phyloP scores from a whole-genome alignment of 2,797 vertebrate genomes.

The Clarias pachynema region DNA sequence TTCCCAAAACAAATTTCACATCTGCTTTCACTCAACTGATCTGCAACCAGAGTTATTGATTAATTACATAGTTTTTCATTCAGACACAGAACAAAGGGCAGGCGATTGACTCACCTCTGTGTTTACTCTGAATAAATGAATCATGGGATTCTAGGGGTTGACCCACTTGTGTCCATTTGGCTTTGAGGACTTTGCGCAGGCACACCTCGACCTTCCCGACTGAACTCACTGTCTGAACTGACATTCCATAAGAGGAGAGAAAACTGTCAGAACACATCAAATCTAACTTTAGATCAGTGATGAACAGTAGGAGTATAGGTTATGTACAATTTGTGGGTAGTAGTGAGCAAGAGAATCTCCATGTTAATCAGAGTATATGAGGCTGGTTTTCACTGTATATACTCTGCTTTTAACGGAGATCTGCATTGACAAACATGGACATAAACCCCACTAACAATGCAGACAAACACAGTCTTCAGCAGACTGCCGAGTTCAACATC shows the following conservation, averaged over 20 bases:
- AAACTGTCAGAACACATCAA: not conserved
- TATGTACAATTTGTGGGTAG: not conserved
- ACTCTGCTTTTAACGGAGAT: not conserved
- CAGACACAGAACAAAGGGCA: not conserved
- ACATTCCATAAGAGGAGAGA: slow-evolving; percentile 27
- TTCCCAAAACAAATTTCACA: slow-evolving; percentile 23
- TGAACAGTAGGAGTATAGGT: not conserved
- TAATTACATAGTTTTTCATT: not conserved
- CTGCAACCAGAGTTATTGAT: not conserved
- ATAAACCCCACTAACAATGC: not conserved
- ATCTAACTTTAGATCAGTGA: not conserved
- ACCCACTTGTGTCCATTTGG: slow-evolving; percentile 84
- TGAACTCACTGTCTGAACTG: slow-evolving; percentile 69
- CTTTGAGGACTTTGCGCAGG: slow-evolving; percentile 77
- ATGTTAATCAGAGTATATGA: not conserved
- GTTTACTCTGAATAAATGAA: slow-evolving; percentile 77
- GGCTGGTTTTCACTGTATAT: too few species aligned
- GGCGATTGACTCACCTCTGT: slow-evolving; percentile 76
- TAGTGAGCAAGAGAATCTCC: not conserved
- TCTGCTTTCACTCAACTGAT: slow-evolving; percentile 8
- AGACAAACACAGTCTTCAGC: not conserved
- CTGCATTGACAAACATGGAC: not conserved
- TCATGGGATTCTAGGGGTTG: slow-evolving; percentile 79
- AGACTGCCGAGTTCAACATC: not conserved
- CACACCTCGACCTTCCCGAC: slow-evolving; percentile 89